A percentile compares a stretch with the other conserved stretches of the same genome.
Conservation (phyloP, 2,797 vertebrate species). For the Cynopterus sphinx region DNA sequence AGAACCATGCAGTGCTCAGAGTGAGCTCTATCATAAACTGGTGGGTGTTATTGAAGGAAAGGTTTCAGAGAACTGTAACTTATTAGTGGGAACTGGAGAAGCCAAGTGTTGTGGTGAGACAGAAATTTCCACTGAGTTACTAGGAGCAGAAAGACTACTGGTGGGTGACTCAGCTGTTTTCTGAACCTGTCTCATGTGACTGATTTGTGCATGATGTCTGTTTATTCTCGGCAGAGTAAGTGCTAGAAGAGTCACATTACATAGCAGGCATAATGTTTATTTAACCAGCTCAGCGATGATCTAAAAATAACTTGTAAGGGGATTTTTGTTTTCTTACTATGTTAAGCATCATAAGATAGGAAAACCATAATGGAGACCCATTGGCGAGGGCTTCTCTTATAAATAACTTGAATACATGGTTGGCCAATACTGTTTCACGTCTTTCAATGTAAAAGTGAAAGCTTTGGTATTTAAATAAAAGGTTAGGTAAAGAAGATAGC, state of each 20-base stretch:
- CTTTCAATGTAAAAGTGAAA: neutral
- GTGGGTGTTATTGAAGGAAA: fast-evolving
- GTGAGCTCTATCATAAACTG: neutral
- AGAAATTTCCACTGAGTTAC: slow-evolving; percentile 35
- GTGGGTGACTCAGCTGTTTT: slow-evolving; percentile 83
- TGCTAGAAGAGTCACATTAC: slow-evolving; percentile 75
- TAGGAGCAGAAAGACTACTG: slow-evolving; percentile 25
- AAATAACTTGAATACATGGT: slow-evolving; percentile 36
- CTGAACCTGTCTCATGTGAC: slow-evolving; percentile 49
- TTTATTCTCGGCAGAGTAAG: slow-evolving; percentile 79
- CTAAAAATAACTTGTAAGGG: slow-evolving; percentile 79
- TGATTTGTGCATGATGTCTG: slow-evolving; percentile 69
- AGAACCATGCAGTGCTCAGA: neutral
- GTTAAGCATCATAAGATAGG: slow-evolving; percentile 44
- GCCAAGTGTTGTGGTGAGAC: neutral
- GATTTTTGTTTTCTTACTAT: slow-evolving; percentile 19
- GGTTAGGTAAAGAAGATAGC: neutral
- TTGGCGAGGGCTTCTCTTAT: neutral
- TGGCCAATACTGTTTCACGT: neutral
- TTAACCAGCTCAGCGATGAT: slow-evolving; percentile 61
- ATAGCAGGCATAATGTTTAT: slow-evolving; percentile 67
- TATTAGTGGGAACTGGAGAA: neutral
- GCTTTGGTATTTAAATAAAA: slow-evolving; percentile 22
- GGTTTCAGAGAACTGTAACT: slow-evolving; percentile 2
- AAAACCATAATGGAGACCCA: neutral